phyloP scores from a whole-genome alignment of 1,140 invertebrate species.

The Tetragonula clypearis region DNA sequence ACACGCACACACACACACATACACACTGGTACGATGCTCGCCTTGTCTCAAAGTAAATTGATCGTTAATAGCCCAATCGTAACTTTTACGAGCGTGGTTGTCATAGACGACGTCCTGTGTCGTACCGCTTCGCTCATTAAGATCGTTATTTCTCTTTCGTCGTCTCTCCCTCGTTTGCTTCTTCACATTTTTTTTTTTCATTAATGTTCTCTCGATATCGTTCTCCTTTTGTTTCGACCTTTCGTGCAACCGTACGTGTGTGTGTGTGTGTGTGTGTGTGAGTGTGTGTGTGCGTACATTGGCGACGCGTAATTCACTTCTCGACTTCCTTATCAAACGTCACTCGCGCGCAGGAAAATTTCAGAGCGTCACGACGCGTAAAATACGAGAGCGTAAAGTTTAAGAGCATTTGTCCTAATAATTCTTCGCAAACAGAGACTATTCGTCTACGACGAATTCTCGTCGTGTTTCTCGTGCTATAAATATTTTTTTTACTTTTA shows the following conservation, averaged over 20 bases:
- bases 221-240: no score
- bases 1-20: no score
- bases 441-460: background rate
- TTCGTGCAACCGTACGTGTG: background rate
- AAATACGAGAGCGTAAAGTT: no score
- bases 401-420: background rate
- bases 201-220: background rate
- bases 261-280: background rate
- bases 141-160: conserved; percentile 22
- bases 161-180: background rate
- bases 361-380: background rate
- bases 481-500: background rate
- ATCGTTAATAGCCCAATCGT: conserved; percentile 54
- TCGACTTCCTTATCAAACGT: background rate
- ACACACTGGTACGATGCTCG: background rate
- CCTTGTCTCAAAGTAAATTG: conserved; percentile 53
- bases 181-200: background rate
- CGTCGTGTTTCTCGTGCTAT: background rate
- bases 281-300: background rate
- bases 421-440: background rate
- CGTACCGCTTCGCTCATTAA: conserved; percentile 15
- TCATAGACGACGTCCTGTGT: conserved; percentile 12
- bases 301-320: background rate
- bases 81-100: conserved; percentile 53
- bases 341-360: background rate